Evolutionary conservation across 2,113 vertebrate genomes (phyloP).

Genomic region (Glaucidium brasilianum): DNA sequence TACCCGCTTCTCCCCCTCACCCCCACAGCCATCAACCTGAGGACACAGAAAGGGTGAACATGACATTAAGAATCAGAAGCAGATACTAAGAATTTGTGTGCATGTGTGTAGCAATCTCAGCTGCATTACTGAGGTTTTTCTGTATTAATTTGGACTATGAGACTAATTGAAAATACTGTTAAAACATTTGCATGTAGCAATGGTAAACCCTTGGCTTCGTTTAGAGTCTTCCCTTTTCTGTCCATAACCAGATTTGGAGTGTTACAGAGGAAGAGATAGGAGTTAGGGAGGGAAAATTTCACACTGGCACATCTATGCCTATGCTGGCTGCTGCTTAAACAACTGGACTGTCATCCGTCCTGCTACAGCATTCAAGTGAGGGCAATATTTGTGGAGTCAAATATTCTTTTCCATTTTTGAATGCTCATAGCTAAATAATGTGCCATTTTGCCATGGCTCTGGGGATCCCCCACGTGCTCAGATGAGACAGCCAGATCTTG

Average conservation of each 20-base stretch:
- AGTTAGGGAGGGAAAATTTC: neutral
- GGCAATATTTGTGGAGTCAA: neutral
- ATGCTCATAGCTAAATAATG: neutral
- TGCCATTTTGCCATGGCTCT: neutral
- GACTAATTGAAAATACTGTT: neutral
- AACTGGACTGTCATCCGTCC: neutral
- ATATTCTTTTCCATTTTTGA: neutral
- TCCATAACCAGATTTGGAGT: neutral
- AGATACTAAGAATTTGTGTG: neutral
- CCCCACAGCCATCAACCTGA: neutral
- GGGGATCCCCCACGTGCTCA: neutral
- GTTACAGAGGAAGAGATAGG: neutral
- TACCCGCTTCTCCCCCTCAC: too few relatives aligned
- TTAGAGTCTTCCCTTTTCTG: neutral
- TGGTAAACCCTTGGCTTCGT: neutral
- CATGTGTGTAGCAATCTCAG: neutral
- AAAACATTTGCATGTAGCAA: neutral
- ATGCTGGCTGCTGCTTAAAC: neutral
- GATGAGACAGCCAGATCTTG: neutral
- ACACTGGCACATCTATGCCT: neutral
- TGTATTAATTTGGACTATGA: neutral
- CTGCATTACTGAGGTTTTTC: neutral
- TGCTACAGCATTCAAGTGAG: neutral
- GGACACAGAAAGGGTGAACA: neutral
- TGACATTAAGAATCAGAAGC: neutral